These are phyloP conservation scores for Chaetorhynchus papuensis DNA, from an alignment of 2,113 vertebrate species.

Conservation along the genomic window DNA sequence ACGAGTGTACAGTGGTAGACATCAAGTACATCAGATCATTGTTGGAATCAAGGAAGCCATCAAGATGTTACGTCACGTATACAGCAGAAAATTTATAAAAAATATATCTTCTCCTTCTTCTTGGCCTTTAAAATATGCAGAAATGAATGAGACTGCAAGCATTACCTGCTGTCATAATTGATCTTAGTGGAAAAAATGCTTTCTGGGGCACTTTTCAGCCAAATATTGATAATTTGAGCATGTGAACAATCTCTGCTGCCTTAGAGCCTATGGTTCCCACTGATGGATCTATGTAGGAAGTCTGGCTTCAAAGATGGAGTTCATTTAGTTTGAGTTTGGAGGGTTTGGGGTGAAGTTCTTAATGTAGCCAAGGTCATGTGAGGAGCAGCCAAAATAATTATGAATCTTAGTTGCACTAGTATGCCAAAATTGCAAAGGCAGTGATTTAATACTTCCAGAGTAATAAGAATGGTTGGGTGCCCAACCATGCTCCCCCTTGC, in stretches of 20 bases:
- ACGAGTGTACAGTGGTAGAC: not conserved
- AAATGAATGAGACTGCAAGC: not conserved
- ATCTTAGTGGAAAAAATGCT: not conserved
- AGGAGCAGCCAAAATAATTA: not conserved
- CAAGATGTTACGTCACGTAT: not conserved
- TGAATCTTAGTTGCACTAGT: not conserved
- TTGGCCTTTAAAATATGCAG: not conserved
- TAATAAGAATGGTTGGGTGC: not conserved
- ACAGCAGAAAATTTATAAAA: not conserved
- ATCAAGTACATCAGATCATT: not conserved
- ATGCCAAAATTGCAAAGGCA: not conserved
- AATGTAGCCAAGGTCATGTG: not conserved
- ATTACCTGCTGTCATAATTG: not conserved
- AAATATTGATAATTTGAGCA: not conserved
- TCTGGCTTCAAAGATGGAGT: not conserved
- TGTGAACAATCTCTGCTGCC: not conserved
- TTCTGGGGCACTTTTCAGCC: rapidly evolving
- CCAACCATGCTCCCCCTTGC: not conserved
- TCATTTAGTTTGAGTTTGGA: not conserved
- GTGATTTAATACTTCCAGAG: conserved; percentile 9
- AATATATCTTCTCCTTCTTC: not conserved
- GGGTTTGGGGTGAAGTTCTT: not conserved
- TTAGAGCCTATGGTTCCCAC: not conserved
- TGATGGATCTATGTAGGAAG: not conserved
- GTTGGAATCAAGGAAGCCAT: not conserved